Evolutionary conservation across 2,888 invertebrate species (phyloP), one percentile per base, ranked within the genome.

Genomic region (Salticus scenicus): DNA sequence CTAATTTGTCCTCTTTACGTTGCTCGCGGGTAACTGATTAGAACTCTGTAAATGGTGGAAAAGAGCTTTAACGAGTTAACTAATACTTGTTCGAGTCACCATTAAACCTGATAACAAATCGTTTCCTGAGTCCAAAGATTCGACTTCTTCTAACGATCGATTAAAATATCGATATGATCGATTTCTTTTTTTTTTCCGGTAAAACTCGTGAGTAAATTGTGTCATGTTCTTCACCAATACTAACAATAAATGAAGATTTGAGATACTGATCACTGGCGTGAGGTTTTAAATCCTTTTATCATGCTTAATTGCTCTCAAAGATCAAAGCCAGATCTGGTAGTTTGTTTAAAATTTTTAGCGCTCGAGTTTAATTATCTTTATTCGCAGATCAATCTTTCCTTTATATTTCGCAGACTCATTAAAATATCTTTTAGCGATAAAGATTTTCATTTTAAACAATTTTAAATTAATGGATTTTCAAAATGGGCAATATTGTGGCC

Each of bases 21-120:
- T 5, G 37, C 12, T 37, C 12, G 7, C 37, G 12, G 47, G 47
- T 10, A 47, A 47, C 10, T 47, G 47, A 47, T 47, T 17, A 47
- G 47, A 47, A 10, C 14, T 12, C n/a, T 10, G 47, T 17, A 17
- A 12, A 47, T 2, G 47, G 47, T 31, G 66, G 30, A 17, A 66
- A 66, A 30, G 66, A 66, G 30, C 30, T 66, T 66, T 66, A 66
- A 66, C 28, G 66, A 66, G 66, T 30, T 66, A 66, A 66, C 66
- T 66, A 66, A 30, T 66, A 31, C 66, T 28, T 31, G 66, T 20
- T 28, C 31, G 14, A 1, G 20, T 4, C 14, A n/a, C 66, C 66
- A 66, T 31, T 66, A 66, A 66, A 66, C 28, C 17, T n/a, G 66
- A 66, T 66, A 30, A 66, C 17, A 30, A 14, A 30, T 66, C 66